Evolutionary conservation across 2,797 vertebrate genomes (phyloP), one percentile per base, ranked within the genome.

Genomic region (Eurystomus glaucurus): DNA sequence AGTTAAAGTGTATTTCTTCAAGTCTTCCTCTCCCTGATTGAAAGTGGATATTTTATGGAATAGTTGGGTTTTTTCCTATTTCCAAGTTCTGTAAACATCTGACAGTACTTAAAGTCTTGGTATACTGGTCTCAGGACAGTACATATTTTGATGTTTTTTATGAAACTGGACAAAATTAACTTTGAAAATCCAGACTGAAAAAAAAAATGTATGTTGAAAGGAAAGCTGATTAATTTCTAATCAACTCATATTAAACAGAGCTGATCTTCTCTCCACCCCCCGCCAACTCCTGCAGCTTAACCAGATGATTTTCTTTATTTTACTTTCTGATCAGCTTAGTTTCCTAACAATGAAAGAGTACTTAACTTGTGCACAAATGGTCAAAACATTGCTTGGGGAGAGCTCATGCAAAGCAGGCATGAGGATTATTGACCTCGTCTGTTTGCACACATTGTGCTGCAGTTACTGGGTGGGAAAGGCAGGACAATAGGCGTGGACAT

Each of bases 31-130:
- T 92, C 93, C 93, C 91, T 95, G 60, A 80, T 61, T 95, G 84
- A 78, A 95, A 95, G 76, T 96, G 72, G 69, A 84, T 88, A 85
- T 87, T 87, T 91, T 88, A 74, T 96, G 95, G 87, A 97, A 66
- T 84, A 92, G 75, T 66, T 78, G 81, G 31, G 95, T 88, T 93
- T 96, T 85, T 97, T 97, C 90, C 85, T 89, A 10, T 96, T 97
- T 93, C 79, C 80, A 61, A 74, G 65, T 98, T 98, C 98, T 98
- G 95, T 98, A 98, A 98, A 98, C 98, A 98, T 98, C 98, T 98
- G 98, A 98, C 75, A 78, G 6, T 87, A 78, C 48, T 93, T 68
- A 29, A 91, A 96, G 85, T 93, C 50, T 76, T 37, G 85, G 60
- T 96, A 71, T 84, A 33, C 71, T 3, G 68, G 91, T 94, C 93